These are phyloP conservation scores for Chelidonichthys spinosus DNA, from an alignment of 2,797 vertebrate genomes.

Conservation along the genomic window DNA sequence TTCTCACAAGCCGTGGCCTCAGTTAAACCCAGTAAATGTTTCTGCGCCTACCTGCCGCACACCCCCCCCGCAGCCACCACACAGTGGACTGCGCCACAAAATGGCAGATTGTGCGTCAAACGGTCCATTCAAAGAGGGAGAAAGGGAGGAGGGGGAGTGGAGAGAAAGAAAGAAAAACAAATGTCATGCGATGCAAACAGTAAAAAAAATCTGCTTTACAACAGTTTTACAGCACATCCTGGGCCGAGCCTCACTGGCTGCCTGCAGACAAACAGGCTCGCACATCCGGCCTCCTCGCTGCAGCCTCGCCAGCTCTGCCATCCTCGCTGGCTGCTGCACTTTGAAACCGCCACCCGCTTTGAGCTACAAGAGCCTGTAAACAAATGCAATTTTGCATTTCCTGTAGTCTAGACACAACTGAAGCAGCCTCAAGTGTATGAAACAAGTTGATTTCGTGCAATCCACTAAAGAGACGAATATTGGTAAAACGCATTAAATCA, in stretches of 20 bases:
- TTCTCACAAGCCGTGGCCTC: not conserved
- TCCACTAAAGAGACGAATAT: not conserved
- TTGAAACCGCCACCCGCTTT: conserved; percentile 65
- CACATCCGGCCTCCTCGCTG: conserved; percentile 45
- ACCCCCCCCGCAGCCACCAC: not conserved
- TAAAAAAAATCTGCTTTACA: conserved; percentile 67
- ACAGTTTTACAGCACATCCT: conserved; percentile 62
- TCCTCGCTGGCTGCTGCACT: conserved; percentile 60
- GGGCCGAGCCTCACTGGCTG: conserved; percentile 43
- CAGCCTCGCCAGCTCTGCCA: conserved; percentile 33
- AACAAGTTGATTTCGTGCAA: rapidly evolving
- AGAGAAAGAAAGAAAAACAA: conserved; percentile 32
- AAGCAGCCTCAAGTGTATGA: conserved; percentile 2
- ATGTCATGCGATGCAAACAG: conserved; percentile 59
- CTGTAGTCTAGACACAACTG: conserved; percentile 84
- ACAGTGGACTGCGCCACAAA: conserved; percentile 39
- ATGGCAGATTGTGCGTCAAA: conserved; percentile 65
- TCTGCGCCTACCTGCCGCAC: conserved; percentile 33
- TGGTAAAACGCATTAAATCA: not conserved
- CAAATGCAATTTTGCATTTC: conserved; percentile 83
- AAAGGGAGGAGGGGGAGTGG: not conserved
- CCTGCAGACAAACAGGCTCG: conserved; percentile 47
- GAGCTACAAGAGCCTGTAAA: conserved; percentile 77
- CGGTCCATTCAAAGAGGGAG: conserved; percentile 32
- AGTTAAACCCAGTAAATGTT: conserved; percentile 21